phyloP scores from a whole-genome alignment of 2,888 invertebrate species.

The Orchesella flavescens region DNA sequence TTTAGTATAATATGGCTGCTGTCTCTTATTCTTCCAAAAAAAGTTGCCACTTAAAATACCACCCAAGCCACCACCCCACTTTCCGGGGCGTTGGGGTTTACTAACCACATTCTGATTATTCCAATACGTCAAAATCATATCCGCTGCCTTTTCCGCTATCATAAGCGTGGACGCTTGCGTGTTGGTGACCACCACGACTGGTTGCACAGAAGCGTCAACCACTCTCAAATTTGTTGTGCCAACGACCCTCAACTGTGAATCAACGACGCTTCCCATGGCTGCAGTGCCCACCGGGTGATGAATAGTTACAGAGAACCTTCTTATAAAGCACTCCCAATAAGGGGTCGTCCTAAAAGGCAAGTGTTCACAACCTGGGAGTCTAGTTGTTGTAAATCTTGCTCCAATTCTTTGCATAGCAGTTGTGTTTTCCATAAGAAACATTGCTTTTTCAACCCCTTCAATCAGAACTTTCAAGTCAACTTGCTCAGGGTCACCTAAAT shows the following conservation, averaged over 20 bases:
- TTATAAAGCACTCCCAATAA: constrained; percentile 67
- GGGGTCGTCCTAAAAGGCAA: constrained; percentile 53
- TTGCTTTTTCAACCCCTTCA: constrained; percentile 63
- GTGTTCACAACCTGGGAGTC: constrained; percentile 67
- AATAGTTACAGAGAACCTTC: constrained; percentile 62
- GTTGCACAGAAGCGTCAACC: constrained; percentile 60
- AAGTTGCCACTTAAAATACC: no score
- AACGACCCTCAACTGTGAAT: constrained; percentile 61
- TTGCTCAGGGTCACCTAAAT: constrained; percentile 61
- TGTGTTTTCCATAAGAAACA: constrained; percentile 63
- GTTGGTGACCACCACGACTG: constrained; percentile 27
- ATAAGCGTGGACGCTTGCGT: constrained; percentile 34
- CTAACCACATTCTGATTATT: neutral
- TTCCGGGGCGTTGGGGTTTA: neutral
- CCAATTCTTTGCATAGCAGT: constrained; percentile 42
- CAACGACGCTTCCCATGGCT: constrained; percentile 66
- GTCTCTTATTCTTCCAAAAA: no score
- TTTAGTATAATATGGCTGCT: no score
- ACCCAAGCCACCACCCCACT: neutral
- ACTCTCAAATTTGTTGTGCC: constrained; percentile 63
- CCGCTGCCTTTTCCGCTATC: constrained; percentile 49
- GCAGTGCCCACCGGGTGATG: constrained; percentile 65
- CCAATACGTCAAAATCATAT: constrained; percentile 10
- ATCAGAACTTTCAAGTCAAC: constrained; percentile 62
- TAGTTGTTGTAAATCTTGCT: constrained; percentile 53